Percentiles rank a stretch among this genome's conserved stretches.
phyloP scores from a whole-genome alignment of 2,113 vertebrate genomes.

The Morone chrysops region DNA sequence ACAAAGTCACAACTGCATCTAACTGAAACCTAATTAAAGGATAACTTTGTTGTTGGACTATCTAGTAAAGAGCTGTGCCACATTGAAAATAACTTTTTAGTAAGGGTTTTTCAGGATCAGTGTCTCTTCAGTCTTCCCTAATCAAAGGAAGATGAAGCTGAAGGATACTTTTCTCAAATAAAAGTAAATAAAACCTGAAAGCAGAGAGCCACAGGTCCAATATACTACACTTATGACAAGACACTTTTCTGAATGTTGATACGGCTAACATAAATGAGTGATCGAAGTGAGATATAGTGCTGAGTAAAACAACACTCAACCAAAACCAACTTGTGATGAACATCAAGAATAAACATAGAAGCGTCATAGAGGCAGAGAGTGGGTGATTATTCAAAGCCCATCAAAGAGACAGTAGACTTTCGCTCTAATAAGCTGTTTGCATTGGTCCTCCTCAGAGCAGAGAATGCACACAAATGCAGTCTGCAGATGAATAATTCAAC shows the following conservation, averaged over 20 bases:
- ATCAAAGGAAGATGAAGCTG: background rate
- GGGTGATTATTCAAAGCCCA: conserved; percentile 64
- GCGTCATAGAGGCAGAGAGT: background rate
- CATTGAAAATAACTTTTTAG: background rate
- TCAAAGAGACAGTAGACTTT: conserved; percentile 64
- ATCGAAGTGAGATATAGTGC: background rate
- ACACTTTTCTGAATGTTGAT: conserved; percentile 39
- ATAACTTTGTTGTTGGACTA: background rate
- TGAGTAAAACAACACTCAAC: conserved; percentile 23
- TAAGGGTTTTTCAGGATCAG: background rate
- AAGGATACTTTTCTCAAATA: background rate
- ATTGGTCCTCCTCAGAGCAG: conserved; percentile 46
- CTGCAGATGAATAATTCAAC: conserved; percentile 68
- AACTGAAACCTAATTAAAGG: background rate
- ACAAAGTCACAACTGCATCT: background rate
- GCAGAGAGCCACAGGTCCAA: background rate
- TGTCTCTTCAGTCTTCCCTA: background rate
- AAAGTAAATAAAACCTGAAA: conserved; percentile 6
- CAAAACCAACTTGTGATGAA: conserved; percentile 49
- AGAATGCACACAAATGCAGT: conserved; percentile 53
- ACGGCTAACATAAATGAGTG: conserved; percentile 40
- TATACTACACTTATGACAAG: background rate
- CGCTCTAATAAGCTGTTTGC: conserved; percentile 69
- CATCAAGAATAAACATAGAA: conserved; percentile 53
- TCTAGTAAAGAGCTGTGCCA: background rate